Percentiles rank a stretch among this genome's conserved stretches.
phyloP scores from a whole-genome alignment of 2,888 invertebrate genomes.

The Minunthozetes semirufus region DNA sequence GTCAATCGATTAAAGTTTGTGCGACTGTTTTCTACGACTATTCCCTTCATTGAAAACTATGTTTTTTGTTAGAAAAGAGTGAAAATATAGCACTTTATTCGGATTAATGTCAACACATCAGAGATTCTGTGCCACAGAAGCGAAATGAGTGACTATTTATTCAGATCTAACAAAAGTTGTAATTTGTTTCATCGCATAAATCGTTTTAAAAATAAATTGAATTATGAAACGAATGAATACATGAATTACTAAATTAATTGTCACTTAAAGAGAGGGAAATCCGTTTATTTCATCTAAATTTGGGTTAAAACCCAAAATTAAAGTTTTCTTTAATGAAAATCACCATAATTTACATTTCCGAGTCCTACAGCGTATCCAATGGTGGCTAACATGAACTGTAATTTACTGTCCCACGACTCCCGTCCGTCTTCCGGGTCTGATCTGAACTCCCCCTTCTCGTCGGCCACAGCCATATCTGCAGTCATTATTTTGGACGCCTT shows the following conservation, averaged over 20 bases:
- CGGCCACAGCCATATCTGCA: conserved; percentile 39
- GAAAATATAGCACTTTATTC: background rate
- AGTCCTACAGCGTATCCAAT: conserved; percentile 89
- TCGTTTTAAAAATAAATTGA: too few species aligned
- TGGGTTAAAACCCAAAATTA: background rate
- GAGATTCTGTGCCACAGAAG: background rate
- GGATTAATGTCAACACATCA: conserved; percentile 1
- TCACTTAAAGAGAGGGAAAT: background rate
- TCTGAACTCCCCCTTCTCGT: conserved; percentile 38
- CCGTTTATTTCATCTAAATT: too few species aligned
- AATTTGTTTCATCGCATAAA: too few species aligned
- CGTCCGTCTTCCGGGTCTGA: conserved; percentile 59
- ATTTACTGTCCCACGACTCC: conserved; percentile 86
- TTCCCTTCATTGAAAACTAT: too few species aligned
- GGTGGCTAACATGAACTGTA: conserved; percentile 85
- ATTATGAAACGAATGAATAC: too few species aligned
- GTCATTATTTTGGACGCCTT: conserved; percentile 36
- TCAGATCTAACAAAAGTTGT: background rate
- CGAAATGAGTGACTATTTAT: background rate
- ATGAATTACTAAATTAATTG: too few species aligned
- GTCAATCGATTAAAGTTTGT: too few species aligned
- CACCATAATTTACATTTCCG: conserved; percentile 60
- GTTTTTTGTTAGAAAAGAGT: too few species aligned
- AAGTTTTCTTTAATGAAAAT: background rate
- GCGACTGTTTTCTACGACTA: too few species aligned